Evolutionary conservation across 2,113 vertebrate genomes (phyloP), one percentile per base, ranked within the genome.

Genomic region (Paradisaea rubra): DNA sequence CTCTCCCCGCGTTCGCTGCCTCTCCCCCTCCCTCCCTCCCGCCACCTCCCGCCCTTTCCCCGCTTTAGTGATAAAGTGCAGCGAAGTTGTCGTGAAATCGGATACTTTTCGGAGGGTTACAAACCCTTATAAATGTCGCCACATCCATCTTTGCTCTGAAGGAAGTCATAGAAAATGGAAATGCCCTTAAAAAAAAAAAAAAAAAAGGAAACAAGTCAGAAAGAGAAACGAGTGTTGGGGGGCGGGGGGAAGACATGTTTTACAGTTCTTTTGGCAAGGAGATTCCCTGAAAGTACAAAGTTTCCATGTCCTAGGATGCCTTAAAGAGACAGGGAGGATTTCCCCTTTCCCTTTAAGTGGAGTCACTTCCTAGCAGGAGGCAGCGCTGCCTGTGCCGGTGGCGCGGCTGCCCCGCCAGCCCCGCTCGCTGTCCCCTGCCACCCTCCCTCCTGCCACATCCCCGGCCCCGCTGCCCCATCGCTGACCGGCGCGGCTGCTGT

Each of bases 311-410:
- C 95, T 95, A 91, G 89, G 97, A 93, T 76, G 65, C 89, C 96
- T 97, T 95, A 93, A 95, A 97, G 94, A 71, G 89, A 94, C 93
- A 97, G 92, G 31, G 93, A 96, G 97, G 97, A 94, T 95, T 96
- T 97, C 97, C 97, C 97, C 86, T 86, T 85, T 91, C 31, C 44
- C 92, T 84, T 53, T 41, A 45, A 66, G 49, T 3, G 90, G 57
- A 86, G 81, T 52, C 76, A 14, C 81, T 76, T 76, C 83, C 77
- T 69, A 44, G 60, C 81, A 47, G 82, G 65, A 83, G 68, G 80
- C 28, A 83, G 84, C 15, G 94, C 85, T 94, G 91, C 94, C 50
- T 15, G 71, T 50, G 49, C 60, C 19, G 74, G 77, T 78, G 86
- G 53, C n/a, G 47, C 30, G 31, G 31, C 88, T 41, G 76, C 70